Conservation (phyloP, 64 coral and sea anemone species). For the Exaiptasia diaphana region DNA sequence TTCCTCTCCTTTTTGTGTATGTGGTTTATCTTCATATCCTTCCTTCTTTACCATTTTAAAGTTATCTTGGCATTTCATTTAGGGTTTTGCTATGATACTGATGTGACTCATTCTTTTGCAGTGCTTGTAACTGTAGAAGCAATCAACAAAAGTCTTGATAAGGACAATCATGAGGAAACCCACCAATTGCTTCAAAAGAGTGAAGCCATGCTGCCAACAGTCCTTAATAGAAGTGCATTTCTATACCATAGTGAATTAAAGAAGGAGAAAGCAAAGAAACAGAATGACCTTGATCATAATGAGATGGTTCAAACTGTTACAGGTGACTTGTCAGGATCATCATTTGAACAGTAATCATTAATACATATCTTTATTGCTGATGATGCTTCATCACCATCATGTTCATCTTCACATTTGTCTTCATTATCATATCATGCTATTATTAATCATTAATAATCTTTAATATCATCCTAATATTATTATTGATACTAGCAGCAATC, state of each 20-base stretch:
- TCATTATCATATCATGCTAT: not conserved
- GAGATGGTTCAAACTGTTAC: not conserved
- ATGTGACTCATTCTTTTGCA: slow-evolving; percentile 44
- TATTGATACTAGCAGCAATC: too few species aligned
- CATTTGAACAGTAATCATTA: not conserved
- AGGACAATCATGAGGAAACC: slow-evolving; percentile 62
- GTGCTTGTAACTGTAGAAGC: slow-evolving; percentile 51
- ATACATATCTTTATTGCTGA: not conserved
- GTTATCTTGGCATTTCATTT: too few species aligned
- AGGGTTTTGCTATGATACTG: not conserved
- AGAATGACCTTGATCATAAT: not conserved
- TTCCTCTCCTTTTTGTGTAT: too few species aligned
- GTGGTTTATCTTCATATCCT: too few species aligned
- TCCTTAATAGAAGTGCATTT: slow-evolving; percentile 78
- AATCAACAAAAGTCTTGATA: slow-evolving; percentile 79
- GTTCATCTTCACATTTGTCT: not conserved
- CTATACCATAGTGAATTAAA: slow-evolving; percentile 83
- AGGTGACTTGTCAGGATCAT: not conserved
- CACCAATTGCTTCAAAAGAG: slow-evolving; percentile 63
- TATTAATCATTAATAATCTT: not conserved
- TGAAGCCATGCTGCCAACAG: slow-evolving; percentile 79
- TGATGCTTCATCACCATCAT: not conserved
- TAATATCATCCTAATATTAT: not conserved
- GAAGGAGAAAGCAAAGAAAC: slow-evolving; percentile 55
- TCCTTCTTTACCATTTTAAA: not conserved